These are phyloP conservation scores for Scomber scombrus DNA, from an alignment of 2,113 vertebrate genomes.

Conservation along the genomic window DNA sequence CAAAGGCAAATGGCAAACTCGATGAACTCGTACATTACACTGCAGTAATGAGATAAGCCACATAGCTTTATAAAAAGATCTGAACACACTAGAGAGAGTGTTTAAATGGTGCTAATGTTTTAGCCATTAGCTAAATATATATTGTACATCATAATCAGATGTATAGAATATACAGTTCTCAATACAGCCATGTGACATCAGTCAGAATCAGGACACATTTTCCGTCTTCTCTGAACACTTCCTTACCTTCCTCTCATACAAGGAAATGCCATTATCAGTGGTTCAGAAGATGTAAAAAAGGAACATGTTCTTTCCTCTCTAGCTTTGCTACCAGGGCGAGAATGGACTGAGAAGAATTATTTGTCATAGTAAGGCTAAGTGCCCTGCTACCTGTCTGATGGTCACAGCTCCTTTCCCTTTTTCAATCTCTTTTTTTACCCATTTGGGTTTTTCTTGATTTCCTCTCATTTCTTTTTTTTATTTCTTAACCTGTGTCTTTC, in stretches of 20 bases:
- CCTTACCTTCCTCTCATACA: constrained; percentile 43
- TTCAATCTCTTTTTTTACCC: constrained; percentile 25
- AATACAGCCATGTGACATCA: background rate
- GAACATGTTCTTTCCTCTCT: constrained; percentile 61
- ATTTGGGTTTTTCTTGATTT: constrained; percentile 5
- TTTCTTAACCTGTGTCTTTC: background rate
- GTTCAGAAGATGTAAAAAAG: constrained; percentile 61
- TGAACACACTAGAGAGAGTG: background rate
- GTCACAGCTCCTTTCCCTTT: constrained; percentile 24
- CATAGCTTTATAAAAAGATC: background rate
- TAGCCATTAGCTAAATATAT: background rate
- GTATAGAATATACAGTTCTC: background rate
- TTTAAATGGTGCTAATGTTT: background rate
- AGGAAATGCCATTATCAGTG: constrained; percentile 69
- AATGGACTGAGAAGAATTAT: constrained; percentile 66
- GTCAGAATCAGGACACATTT: constrained; percentile 15
- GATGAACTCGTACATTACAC: constrained; percentile 26
- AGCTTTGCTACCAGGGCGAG: constrained; percentile 60
- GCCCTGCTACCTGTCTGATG: constrained; percentile 45
- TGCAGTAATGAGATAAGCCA: constrained; percentile 40
- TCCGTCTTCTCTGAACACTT: constrained; percentile 15
- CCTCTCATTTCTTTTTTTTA: background rate
- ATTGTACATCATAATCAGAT: background rate
- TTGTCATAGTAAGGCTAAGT: constrained; percentile 67
- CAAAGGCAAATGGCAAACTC: constrained; percentile 38